Conservation (phyloP, 2,888 invertebrate species). For the Athetis lepigone region DNA sequence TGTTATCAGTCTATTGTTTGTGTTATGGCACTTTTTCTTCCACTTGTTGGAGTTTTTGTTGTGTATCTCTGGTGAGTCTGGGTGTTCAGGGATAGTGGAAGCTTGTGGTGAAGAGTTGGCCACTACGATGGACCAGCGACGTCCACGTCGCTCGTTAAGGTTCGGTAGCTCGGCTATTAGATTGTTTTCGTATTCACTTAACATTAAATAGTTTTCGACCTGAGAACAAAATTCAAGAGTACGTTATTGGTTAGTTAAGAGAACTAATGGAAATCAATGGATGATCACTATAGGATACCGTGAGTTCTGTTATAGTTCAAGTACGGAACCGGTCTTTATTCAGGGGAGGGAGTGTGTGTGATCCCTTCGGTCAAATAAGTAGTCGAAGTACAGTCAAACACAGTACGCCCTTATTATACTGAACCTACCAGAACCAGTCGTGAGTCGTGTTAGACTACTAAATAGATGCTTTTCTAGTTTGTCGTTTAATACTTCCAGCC, state of each 20-base stretch:
- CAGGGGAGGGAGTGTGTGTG: no score
- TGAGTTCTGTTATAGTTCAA: no score
- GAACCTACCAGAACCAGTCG: no score
- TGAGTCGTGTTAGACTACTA: no score
- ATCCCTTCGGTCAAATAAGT: no score
- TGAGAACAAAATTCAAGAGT: slow-evolving; percentile 70
- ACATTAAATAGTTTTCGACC: slow-evolving; percentile 96
- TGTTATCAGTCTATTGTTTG: slow-evolving; percentile 93
- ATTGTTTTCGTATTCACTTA: slow-evolving; percentile 96
- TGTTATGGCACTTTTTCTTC: slow-evolving; percentile 89
- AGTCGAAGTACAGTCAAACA: no score
- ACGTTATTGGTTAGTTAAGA: not conserved
- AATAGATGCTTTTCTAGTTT: no score
- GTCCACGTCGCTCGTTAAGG: slow-evolving; percentile 92
- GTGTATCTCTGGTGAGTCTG: slow-evolving; percentile 81
- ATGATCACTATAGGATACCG: no score
- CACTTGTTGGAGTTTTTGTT: slow-evolving; percentile 81
- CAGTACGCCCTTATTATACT: no score
- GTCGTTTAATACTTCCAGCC: no score
- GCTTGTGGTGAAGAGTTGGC: slow-evolving; percentile 78
- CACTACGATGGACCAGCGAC: slow-evolving; percentile 93
- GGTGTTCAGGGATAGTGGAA: slow-evolving; percentile 74
- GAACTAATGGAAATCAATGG: not conserved
- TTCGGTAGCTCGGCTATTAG: slow-evolving; percentile 94
- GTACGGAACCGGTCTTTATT: no score